Conservation (phyloP, 1,140 invertebrate genomes). For the Hypsibius dujardini region DNA sequence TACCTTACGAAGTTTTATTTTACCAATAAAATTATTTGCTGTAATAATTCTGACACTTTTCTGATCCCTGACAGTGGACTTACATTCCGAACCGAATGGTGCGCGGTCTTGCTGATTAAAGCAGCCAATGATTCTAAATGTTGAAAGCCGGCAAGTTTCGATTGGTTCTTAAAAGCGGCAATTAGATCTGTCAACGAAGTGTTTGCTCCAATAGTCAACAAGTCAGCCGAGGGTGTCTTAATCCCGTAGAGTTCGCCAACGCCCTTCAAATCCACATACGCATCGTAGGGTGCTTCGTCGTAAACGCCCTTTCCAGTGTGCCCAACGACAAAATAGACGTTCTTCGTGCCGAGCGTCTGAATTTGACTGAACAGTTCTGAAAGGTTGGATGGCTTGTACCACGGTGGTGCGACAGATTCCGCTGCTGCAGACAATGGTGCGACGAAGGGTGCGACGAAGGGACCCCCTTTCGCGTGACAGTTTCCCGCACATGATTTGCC, state of each 20-base stretch:
- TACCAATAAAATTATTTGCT: too few species aligned
- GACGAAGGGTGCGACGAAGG: conserved; percentile 16
- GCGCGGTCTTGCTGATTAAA: too few species aligned
- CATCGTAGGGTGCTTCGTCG: conserved; percentile 3
- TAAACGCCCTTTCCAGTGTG: background rate
- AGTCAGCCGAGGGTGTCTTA: background rate
- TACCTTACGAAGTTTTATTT: too few species aligned
- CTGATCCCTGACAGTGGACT: too few species aligned
- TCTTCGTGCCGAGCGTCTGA: background rate
- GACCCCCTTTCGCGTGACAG: too few species aligned
- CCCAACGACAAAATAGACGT: background rate
- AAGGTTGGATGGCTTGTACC: background rate
- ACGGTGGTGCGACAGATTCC: background rate
- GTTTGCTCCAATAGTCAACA: background rate
- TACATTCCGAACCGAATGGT: too few species aligned
- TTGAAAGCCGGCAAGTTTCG: too few species aligned
- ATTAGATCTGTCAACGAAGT: background rate
- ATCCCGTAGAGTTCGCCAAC: background rate
- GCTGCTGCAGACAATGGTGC: background rate
- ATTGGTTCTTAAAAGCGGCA: too few species aligned
- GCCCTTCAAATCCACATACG: background rate
- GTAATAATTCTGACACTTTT: too few species aligned
- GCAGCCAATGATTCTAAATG: too few species aligned
- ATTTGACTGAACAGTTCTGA: background rate
- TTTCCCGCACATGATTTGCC: too few species aligned